A percentile compares a stretch with the other conserved stretches of the same genome.
Conservation (phyloP, 2,797 vertebrate genomes). For the Platalea minor region DNA sequence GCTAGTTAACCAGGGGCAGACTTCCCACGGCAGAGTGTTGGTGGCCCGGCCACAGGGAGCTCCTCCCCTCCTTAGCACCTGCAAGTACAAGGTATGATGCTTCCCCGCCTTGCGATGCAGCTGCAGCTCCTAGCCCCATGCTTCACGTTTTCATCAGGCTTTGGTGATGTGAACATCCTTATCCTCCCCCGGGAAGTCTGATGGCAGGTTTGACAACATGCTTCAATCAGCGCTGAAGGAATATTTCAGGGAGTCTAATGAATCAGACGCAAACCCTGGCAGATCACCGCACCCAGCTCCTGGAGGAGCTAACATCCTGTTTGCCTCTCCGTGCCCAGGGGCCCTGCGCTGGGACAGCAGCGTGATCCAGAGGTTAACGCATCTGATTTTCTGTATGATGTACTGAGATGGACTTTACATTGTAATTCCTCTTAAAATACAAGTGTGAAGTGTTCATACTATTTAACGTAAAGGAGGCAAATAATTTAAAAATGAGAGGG, state of each 20-base stretch:
- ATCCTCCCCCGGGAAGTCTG: background rate
- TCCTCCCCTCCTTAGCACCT: background rate
- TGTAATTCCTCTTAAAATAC: background rate
- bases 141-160: background rate
- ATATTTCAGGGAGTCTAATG: background rate
- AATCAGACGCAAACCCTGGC: background rate
- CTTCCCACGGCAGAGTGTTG: background rate
- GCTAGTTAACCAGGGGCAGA: background rate
- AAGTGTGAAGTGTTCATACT: background rate
- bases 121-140: background rate
- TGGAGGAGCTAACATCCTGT: background rate
- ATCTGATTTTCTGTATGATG: background rate
- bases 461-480: background rate
- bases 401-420: background rate
- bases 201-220: conserved; percentile 7
- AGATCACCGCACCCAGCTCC: background rate
- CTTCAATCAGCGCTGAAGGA: background rate
- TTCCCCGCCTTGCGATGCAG: fast-evolving
- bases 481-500: background rate
- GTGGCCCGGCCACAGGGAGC: background rate
- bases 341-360: background rate
- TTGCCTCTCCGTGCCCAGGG: background rate
- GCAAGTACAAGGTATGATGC: background rate
- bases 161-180: background rate
- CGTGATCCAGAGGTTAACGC: background rate